Evolutionary conservation across 2,888 invertebrate genomes (phyloP).

Genomic region (Malthinus seriepunctatus): DNA sequence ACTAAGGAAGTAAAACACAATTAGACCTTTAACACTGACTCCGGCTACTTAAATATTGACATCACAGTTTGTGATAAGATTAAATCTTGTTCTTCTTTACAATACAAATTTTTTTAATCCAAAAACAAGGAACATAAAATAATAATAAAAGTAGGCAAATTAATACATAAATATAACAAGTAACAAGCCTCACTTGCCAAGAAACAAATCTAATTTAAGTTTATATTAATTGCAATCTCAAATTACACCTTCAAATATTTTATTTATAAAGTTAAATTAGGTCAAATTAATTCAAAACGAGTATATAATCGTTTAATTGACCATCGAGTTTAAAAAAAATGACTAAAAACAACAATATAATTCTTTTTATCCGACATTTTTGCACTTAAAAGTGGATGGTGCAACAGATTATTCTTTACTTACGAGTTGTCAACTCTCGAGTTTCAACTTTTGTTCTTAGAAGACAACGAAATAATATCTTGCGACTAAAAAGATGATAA

Average conservation of each 20-base stretch:
- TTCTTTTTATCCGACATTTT: conserved; percentile 19
- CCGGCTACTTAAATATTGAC: too few relatives aligned
- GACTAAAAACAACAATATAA: conserved; percentile 13
- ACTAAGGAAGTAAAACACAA: too few relatives aligned
- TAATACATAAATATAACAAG: conserved; percentile 1
- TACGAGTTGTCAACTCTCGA: background rate
- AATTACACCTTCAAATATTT: conserved; percentile 3
- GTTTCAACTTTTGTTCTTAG: too few relatives aligned
- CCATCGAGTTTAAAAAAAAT: conserved; percentile 10
- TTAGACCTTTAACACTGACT: too few relatives aligned
- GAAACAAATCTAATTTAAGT: conserved; percentile 1
- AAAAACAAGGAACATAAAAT: too few relatives aligned
- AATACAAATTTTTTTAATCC: too few relatives aligned
- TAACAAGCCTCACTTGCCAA: conserved; percentile 1
- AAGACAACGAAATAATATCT: too few relatives aligned
- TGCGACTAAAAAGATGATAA: too few relatives aligned
- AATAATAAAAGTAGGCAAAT: conserved; percentile 15
- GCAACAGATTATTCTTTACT: conserved; percentile 2
- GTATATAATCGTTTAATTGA: conserved; percentile 3
- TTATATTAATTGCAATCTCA: conserved; percentile 1
- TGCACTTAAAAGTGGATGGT: background rate
- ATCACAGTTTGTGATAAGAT: too few relatives aligned
- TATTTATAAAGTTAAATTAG: background rate
- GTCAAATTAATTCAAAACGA: conserved; percentile 2
- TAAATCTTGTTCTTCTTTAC: too few relatives aligned